Percentiles rank a stretch among this genome's conserved stretches.
These are phyloP conservation scores for Notocelia uddmanniana DNA, from an alignment of 2,888 invertebrate genomes.

Conservation along the genomic window DNA sequence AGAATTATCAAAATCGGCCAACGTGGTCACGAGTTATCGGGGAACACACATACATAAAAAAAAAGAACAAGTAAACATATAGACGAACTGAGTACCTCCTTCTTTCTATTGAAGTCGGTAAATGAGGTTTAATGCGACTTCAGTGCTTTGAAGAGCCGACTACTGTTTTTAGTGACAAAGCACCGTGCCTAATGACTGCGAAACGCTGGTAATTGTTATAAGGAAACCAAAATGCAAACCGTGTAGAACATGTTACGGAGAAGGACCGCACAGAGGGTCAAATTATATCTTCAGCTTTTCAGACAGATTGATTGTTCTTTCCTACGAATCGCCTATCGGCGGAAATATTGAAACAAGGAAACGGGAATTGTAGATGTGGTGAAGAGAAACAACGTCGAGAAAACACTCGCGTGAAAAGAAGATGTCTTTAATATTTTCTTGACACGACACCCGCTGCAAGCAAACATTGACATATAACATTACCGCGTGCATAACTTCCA, in stretches of 20 bases:
- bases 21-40: no score
- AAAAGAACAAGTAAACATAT: no score
- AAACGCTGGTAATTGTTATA: no score
- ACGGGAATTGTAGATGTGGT: not conserved
- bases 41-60: no score
- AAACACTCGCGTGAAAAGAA: not conserved
- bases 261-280: not conserved
- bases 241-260: not conserved
- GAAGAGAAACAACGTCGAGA: not conserved
- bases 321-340: not conserved
- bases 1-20: no score
- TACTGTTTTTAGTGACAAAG: no score
- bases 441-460: slow-evolving; percentile 19
- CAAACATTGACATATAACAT: slow-evolving; percentile 10
- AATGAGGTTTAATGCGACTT: no score
- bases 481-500: slow-evolving; percentile 25
- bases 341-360: not conserved
- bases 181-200: no score
- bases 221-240: not conserved
- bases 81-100: no score
- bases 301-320: not conserved
- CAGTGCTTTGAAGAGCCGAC: no score
- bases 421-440: slow-evolving; percentile 12
- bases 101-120: no score
- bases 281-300: no score